A percentile compares a stretch with the other conserved stretches of the same genome.
phyloP scores from a whole-genome alignment of 2,797 vertebrate genomes.

The Varecia variegata region DNA sequence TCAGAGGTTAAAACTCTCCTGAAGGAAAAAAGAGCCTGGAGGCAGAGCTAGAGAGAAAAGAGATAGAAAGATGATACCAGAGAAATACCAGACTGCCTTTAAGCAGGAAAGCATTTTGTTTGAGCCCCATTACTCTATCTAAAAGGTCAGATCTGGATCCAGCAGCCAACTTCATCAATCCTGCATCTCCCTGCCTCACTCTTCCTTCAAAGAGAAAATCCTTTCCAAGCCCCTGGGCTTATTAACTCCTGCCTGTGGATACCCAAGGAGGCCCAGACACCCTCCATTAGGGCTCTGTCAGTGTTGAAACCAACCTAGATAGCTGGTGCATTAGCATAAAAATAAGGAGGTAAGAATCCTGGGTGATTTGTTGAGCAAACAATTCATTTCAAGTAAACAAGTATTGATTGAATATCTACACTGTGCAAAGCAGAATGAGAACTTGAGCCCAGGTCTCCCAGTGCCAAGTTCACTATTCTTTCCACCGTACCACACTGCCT shows the following conservation, averaged over 20 bases:
- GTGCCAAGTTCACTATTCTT: not conserved
- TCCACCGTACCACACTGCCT: no score
- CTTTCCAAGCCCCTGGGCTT: not conserved
- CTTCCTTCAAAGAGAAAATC: not conserved
- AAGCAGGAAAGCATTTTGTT: not conserved
- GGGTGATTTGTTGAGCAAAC: not conserved
- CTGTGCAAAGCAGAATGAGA: not conserved
- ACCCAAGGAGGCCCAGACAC: not conserved
- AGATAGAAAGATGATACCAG: not conserved
- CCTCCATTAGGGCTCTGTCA: not conserved
- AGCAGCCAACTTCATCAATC: not conserved
- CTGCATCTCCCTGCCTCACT: not conserved
- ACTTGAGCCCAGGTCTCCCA: not conserved
- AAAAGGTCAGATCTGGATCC: not conserved
- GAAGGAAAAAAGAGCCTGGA: not conserved
- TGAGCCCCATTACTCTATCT: not conserved
- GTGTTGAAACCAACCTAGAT: not conserved
- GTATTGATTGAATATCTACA: not conserved
- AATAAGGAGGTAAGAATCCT: not conserved
- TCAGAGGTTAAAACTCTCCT: not conserved
- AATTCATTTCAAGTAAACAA: not conserved
- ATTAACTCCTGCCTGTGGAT: not conserved
- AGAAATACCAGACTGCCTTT: not conserved
- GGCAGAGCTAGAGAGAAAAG: not conserved
- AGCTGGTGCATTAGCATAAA: not conserved